Percentiles rank a stretch among this genome's conserved stretches.
These are phyloP conservation scores for Gasteruption jaculator DNA, from an alignment of 2,888 invertebrate genomes.

Conservation along the genomic window DNA sequence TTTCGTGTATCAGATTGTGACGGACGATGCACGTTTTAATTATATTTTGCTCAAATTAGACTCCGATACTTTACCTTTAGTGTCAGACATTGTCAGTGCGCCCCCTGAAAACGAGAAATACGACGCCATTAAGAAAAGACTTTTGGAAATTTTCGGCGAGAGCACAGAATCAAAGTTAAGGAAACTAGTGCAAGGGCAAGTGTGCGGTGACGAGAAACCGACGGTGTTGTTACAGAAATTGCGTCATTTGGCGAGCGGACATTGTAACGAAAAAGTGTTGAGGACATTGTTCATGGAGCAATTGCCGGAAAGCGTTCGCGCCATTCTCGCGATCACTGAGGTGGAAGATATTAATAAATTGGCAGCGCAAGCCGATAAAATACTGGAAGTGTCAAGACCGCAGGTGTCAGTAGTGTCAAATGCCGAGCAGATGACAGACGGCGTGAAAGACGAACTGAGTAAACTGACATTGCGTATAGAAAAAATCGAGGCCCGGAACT, in stretches of 20 bases:
- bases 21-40: neutral
- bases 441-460: no score
- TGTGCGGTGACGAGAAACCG: neutral
- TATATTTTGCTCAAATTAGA: conserved; percentile 1
- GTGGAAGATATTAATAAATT: neutral
- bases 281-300: conserved; percentile 1
- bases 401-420: neutral
- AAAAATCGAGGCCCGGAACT: no score
- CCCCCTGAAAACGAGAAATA: neutral
- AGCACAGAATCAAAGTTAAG: neutral
- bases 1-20: neutral
- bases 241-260: neutral
- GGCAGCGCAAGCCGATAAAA: neutral
- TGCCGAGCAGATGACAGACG: no score
- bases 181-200: neutral
- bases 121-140: neutral
- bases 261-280: neutral
- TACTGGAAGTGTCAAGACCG: neutral
- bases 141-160: neutral
- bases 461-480: no score
- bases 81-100: neutral
- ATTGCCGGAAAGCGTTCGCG: neutral
- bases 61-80: neutral
- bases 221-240: neutral
- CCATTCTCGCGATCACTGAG: neutral